phyloP scores from a whole-genome alignment of 2,113 vertebrate species.

The Festucalex cinctus region DNA sequence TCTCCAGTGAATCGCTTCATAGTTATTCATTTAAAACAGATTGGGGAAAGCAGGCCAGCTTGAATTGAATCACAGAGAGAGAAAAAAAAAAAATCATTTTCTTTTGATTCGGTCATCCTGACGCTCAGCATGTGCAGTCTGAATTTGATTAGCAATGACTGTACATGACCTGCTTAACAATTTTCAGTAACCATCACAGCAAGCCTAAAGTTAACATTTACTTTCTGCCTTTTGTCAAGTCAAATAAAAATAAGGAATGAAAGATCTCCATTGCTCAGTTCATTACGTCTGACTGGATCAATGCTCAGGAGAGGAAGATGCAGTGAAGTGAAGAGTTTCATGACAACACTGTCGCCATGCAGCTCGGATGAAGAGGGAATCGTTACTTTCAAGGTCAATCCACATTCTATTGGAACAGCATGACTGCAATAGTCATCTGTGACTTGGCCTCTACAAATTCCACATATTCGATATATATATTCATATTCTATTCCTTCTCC shows the following conservation, averaged over 20 bases:
- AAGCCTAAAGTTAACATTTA: slow-evolving; percentile 22
- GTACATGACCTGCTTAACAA: slow-evolving; percentile 44
- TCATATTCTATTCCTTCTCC: no score
- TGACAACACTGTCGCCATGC: slow-evolving; percentile 34
- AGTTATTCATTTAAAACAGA: slow-evolving; percentile 24
- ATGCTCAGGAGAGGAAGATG: slow-evolving; percentile 5
- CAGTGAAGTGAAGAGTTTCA: slow-evolving; percentile 29
- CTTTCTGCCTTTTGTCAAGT: slow-evolving; percentile 28
- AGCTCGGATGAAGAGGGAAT: slow-evolving; percentile 8
- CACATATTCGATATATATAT: no score
- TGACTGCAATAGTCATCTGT: slow-evolving; percentile 5
- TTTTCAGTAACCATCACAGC: slow-evolving; percentile 43
- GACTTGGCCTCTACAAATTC: slow-evolving; percentile 1
- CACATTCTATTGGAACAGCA: slow-evolving; percentile 17
- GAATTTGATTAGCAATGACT: slow-evolving; percentile 49
- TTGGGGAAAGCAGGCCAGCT: slow-evolving; percentile 46
- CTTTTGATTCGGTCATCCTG: slow-evolving; percentile 55
- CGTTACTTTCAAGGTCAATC: slow-evolving; percentile 31
- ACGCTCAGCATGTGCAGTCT: slow-evolving; percentile 48
- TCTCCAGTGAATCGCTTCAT: slow-evolving; percentile 26
- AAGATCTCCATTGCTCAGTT: slow-evolving; percentile 4
- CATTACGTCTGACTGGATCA: slow-evolving; percentile 34
- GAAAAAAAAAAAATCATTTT: slow-evolving; percentile 26
- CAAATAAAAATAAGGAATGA: slow-evolving; percentile 14
- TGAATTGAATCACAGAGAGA: slow-evolving; percentile 51